Evolutionary conservation across 2,888 invertebrate species (phyloP).

Genomic region (Ceramica pisi): DNA sequence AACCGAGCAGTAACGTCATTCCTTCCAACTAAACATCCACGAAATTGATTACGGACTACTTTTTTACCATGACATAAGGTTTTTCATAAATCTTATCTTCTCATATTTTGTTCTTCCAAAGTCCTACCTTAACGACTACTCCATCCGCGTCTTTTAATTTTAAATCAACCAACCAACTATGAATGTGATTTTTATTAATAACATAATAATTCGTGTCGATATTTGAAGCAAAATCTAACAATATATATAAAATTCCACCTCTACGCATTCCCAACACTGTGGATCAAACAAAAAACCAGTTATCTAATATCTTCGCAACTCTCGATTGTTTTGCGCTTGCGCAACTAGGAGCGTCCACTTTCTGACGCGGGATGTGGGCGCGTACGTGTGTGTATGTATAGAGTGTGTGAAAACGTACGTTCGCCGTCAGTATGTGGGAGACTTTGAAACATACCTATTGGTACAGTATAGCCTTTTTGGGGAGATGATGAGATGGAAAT

Average conservation of each 20-base stretch:
- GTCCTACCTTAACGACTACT: too few relatives aligned
- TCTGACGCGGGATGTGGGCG: conserved; percentile 68
- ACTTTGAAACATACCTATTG: background rate
- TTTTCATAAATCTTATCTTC: background rate
- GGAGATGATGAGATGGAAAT: background rate
- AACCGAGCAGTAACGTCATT: too few relatives aligned
- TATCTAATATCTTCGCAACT: conserved; percentile 83
- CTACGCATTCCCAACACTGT: conserved; percentile 68
- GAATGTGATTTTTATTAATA: too few relatives aligned
- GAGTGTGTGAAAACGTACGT: conserved; percentile 51
- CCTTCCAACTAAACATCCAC: background rate
- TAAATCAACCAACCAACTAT: too few relatives aligned
- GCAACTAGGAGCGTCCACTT: conserved; percentile 82
- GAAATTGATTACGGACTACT: background rate
- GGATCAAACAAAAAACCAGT: conserved; percentile 77
- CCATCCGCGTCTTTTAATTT: too few relatives aligned
- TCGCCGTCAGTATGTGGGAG: conserved; percentile 36
- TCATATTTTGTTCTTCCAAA: too few relatives aligned
- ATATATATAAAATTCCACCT: conserved; percentile 17
- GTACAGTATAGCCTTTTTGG: background rate
- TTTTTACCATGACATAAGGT: background rate
- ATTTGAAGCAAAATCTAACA: background rate
- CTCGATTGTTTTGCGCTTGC: conserved; percentile 86
- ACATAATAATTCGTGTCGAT: background rate
- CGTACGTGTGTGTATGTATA: conserved; percentile 46